These are phyloP conservation scores for Carlito syrichta DNA, from an alignment of 2,113 vertebrate genomes.

Conservation along the genomic window DNA sequence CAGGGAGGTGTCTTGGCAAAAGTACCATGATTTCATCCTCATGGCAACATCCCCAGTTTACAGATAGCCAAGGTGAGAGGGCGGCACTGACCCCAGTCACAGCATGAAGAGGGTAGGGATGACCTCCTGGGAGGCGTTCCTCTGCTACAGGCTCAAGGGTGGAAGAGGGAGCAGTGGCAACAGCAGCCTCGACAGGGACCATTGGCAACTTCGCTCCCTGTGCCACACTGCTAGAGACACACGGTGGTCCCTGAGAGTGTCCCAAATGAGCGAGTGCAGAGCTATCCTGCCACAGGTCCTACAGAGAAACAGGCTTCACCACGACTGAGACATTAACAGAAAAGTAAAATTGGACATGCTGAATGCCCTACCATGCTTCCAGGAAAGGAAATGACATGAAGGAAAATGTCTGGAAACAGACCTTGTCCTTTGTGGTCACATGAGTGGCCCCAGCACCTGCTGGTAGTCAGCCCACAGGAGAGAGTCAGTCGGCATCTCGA, in stretches of 20 bases:
- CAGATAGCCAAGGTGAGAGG: neutral
- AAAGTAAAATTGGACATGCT: neutral
- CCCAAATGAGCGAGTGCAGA: neutral
- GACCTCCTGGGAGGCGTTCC: neutral
- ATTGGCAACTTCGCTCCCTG: too few relatives aligned
- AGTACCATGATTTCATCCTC: neutral
- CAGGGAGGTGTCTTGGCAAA: neutral
- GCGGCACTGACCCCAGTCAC: neutral
- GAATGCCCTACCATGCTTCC: neutral
- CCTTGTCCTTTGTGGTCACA: neutral
- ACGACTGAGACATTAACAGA: neutral
- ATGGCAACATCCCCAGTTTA: neutral
- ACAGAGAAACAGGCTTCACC: neutral
- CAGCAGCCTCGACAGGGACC: too few relatives aligned
- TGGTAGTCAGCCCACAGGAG: neutral
- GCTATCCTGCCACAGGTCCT: neutral
- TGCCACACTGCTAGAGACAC: too few relatives aligned
- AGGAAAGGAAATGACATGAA: neutral
- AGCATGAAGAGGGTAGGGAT: neutral
- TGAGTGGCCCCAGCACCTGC: neutral
- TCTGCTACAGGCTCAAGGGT: neutral
- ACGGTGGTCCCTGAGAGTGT: too few relatives aligned
- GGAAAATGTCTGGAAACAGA: neutral
- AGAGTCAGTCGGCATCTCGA: neutral
- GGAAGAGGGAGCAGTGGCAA: neutral